Percentiles rank a stretch among this genome's conserved stretches.
Evolutionary conservation across 1,140 invertebrate genomes (phyloP).

Genomic region (Myzus persicae): DNA sequence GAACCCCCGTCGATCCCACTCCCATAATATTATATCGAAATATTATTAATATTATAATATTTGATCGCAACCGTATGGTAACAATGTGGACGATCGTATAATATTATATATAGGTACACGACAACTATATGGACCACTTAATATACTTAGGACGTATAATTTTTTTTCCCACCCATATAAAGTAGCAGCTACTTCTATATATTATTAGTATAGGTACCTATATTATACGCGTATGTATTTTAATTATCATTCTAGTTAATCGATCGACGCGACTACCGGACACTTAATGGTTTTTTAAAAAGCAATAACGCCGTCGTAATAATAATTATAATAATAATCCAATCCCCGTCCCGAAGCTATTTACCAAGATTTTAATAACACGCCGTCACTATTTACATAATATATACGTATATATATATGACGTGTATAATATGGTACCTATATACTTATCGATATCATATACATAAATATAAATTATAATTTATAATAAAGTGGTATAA

Average conservation of each 20-base stretch:
- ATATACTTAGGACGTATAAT: not conserved
- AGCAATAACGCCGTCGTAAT: not conserved
- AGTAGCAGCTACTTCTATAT: not conserved
- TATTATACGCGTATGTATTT: not conserved
- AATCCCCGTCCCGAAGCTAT: not conserved
- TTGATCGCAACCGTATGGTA: not conserved
- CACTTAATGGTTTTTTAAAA: slow-evolving; percentile 17
- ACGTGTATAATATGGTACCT: not conserved
- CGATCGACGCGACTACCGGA: not conserved
- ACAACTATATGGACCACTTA: slow-evolving; percentile 24
- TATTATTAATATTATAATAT: not conserved
- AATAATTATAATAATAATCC: not conserved
- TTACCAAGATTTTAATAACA: not conserved
- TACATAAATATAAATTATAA: not conserved
- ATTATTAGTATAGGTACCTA: not conserved
- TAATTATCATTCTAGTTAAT: not conserved
- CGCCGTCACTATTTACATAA: not conserved
- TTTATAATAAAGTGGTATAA: not conserved
- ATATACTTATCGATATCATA: not conserved
- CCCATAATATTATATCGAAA: not conserved
- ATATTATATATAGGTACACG: not conserved
- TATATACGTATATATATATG: not conserved
- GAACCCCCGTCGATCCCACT: not conserved
- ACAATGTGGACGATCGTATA: not conserved
- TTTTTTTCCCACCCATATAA: not conserved